A percentile compares a stretch with the other conserved stretches of the same genome.
Conservation (phyloP, 2,888 invertebrate species). For the Acrocyrtus sp. region DNA sequence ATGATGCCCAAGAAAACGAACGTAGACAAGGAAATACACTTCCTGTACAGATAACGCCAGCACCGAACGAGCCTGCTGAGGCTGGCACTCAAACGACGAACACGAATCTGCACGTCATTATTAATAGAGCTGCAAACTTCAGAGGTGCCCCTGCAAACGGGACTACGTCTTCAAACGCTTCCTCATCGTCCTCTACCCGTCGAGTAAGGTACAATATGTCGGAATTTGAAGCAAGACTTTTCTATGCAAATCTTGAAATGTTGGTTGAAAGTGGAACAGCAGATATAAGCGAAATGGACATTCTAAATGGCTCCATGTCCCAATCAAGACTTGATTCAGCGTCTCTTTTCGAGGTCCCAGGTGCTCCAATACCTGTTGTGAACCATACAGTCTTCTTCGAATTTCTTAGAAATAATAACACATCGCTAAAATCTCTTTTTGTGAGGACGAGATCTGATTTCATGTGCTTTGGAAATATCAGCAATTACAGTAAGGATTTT, state of each 20-base stretch:
- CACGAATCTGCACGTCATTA: constrained; percentile 18
- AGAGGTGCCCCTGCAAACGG: neutral
- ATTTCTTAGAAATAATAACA: constrained; percentile 24
- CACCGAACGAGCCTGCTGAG: neutral
- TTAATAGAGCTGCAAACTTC: constrained; percentile 23
- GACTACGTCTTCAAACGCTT: constrained; percentile 1
- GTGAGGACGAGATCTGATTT: constrained; percentile 45
- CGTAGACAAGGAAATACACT: neutral
- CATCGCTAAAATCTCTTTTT: constrained; percentile 27
- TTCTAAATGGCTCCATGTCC: constrained; percentile 27
- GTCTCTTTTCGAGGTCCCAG: constrained; percentile 1
- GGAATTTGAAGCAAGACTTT: constrained; percentile 31
- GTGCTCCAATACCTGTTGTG: neutral
- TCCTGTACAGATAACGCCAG: neutral
- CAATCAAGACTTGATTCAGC: constrained; percentile 10
- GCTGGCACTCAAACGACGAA: constrained; percentile 10
- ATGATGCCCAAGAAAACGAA: too few relatives aligned
- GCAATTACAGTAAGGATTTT: constrained; percentile 15
- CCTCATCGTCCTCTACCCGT: neutral
- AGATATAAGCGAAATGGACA: neutral
- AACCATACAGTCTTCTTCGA: constrained; percentile 44
- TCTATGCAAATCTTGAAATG: constrained; percentile 32
- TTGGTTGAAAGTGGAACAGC: neutral
- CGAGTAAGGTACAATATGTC: constrained; percentile 10
- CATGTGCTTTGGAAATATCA: constrained; percentile 47